Evolutionary conservation across 1,140 invertebrate genomes (phyloP), one percentile per base, ranked within the genome.

Genomic region (Drosophila sechellia): DNA sequence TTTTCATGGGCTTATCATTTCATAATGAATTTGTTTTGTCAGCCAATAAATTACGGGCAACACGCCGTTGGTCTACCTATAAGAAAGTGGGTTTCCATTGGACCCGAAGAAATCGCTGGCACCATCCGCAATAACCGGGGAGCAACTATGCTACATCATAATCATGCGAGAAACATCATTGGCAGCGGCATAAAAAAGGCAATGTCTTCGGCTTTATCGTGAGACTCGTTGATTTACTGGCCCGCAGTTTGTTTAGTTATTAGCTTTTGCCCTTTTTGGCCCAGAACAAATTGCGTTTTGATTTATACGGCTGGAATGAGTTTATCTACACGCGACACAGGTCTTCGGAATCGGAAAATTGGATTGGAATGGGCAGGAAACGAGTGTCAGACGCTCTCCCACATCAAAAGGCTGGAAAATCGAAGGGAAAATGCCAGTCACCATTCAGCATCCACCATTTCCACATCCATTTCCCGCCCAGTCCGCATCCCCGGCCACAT

Each of bases 1-100:
- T 84, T 89, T 71, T 61, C 60, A 57, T 74, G 61, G 65, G 50
- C 79, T 90, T 89, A 89, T 89, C 84, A 89, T 90, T 84, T 80
- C 76, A 84, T 84, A 89, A 89, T 89, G 84, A 89, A 89, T 89
- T 89, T 89, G 85, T 89, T 89, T 89, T 89, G 84, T 89, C 84
- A 89, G 84, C 85, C 72, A 84, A 89, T 89, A 89, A 89, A 89
- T 89, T 84, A 89, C 84, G 77, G 79, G 53, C 77, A 87, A 79
- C 83, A 87, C 79, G 84, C 66, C 46, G 60, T 10, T 22, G 60
- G 60, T 87, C 76, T 46, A 55, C 59, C 60, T 79, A 66, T 68
- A 52, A 59, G 35, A 20, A 3, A 39, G 54, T 64, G 17, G 15
- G 17, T 17, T 13, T 27, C 12, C 13, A 12, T 13, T 39, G 37